These are phyloP conservation scores for Dendrolimus houi DNA, from an alignment of 2,888 invertebrate genomes.

Conservation along the genomic window DNA sequence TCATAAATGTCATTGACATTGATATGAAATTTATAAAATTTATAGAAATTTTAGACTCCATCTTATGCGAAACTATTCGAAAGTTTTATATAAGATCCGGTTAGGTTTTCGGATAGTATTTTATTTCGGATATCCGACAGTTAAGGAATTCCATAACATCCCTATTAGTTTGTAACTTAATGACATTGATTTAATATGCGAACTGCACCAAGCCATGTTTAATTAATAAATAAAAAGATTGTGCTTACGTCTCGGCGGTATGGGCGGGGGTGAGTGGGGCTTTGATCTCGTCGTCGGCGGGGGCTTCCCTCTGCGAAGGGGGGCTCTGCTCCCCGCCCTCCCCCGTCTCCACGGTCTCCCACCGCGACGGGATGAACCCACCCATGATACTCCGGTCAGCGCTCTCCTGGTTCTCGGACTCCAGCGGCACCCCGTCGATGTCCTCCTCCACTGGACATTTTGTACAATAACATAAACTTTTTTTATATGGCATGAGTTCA, in stretches of 20 bases:
- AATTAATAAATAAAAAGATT: background rate
- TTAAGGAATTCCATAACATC: too few relatives aligned
- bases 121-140: too few relatives aligned
- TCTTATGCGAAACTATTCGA: too few relatives aligned
- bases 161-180: too few relatives aligned
- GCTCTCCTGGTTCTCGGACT: background rate
- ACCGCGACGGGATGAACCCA: slow-evolving; percentile 14
- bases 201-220: too few relatives aligned
- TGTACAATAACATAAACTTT: background rate
- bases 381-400: slow-evolving; percentile 15
- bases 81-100: too few relatives aligned
- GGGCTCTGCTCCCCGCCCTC: slow-evolving; percentile 49
- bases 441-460: slow-evolving; percentile 20
- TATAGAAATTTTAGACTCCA: too few relatives aligned
- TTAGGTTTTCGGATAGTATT: too few relatives aligned
- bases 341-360: slow-evolving; percentile 40
- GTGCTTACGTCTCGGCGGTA: slow-evolving; percentile 1
- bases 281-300: slow-evolving; percentile 5
- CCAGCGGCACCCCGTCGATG: slow-evolving; percentile 14
- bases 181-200: too few relatives aligned
- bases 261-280: slow-evolving; percentile 5
- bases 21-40: too few relatives aligned
- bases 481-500: too few relatives aligned
- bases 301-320: slow-evolving; percentile 14
- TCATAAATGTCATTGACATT: too few relatives aligned